phyloP scores from a whole-genome alignment of 2,797 vertebrate species.

The Pyrocephalus nanus region DNA sequence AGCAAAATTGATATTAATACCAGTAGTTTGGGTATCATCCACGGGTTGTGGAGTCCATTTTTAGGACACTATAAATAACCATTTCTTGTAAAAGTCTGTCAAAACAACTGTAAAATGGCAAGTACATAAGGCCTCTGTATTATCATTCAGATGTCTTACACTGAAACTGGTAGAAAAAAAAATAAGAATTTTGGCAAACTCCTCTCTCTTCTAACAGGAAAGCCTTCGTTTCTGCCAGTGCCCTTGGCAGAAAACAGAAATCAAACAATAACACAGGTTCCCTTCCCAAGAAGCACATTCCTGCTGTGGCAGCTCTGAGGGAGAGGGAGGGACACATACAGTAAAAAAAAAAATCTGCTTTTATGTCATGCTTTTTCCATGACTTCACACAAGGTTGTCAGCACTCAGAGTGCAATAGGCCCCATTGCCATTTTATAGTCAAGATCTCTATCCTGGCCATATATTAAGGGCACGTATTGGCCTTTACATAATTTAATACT shows the following conservation, averaged over 20 bases:
- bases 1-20: neutral
- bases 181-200: neutral
- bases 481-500: neutral
- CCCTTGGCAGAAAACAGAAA: neutral
- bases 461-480: fast-evolving
- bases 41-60: neutral
- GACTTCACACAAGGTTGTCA: neutral
- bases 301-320: neutral
- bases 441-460: neutral
- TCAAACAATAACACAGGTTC: neutral
- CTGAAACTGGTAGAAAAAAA: neutral
- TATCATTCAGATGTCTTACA: neutral
- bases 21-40: neutral
- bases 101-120: neutral
- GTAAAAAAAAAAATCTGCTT: neutral
- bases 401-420: neutral
- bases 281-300: neutral
- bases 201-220: neutral
- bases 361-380: neutral
- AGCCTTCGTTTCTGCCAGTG: neutral
- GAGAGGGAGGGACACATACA: neutral
- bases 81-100: neutral
- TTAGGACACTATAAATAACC: neutral
- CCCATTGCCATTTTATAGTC: neutral
- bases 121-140: neutral